Base-by-base conservation (phyloP, 2,797 vertebrate genomes). In the Sarcoramphus papa region DNA sequence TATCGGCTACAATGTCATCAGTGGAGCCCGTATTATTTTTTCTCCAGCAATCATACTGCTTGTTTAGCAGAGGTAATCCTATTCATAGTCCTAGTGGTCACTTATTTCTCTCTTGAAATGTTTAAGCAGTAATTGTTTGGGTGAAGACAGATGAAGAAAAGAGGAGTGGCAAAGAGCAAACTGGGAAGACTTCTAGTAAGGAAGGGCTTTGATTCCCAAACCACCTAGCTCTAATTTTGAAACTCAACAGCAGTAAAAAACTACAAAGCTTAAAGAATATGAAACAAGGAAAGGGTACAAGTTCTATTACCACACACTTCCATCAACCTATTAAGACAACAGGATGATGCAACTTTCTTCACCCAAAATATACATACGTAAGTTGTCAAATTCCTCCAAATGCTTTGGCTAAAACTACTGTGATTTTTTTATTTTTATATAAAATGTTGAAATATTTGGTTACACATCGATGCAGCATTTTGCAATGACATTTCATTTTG, bases 1-100 rank as follows among this genome's bases (percentile, higher is more conserved):
- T 95, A 93, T 73, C 77, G 94, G 33, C 40, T 90, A 77, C 83
- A 91, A 88, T 92, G 79, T 76, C 88, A 95, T 94, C 85, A 86
- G 70, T 73, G 80, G 82, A 94, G 70, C 14, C 45, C 90, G 25
- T 20, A 51, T 83, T 85, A 20, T 93, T 74, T 83, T 97, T 78
- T 31, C 27, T 73, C 27, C 79, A 83, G 87, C 53, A n/a, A 78
- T 84, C 85, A 81, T 25, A 45, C 24, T 67, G 65, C 78, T 94
- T 93, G 43, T 87, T 91, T 87, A 94, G 51, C 56, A 95, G 85
- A 97, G 85, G 50, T 31, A 85, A 59, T 37, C 83, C 67, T 92
- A 33, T 64, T 27, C n/a, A 64, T 9, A 93, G 25, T 51, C 60
- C 79, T 77, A 75, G 23, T 67, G 33, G 57, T 73, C 75, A 48